Evolutionary conservation across 2,113 vertebrate species (phyloP), one percentile per base, ranked within the genome.

Genomic region (Tetrao urogallus): DNA sequence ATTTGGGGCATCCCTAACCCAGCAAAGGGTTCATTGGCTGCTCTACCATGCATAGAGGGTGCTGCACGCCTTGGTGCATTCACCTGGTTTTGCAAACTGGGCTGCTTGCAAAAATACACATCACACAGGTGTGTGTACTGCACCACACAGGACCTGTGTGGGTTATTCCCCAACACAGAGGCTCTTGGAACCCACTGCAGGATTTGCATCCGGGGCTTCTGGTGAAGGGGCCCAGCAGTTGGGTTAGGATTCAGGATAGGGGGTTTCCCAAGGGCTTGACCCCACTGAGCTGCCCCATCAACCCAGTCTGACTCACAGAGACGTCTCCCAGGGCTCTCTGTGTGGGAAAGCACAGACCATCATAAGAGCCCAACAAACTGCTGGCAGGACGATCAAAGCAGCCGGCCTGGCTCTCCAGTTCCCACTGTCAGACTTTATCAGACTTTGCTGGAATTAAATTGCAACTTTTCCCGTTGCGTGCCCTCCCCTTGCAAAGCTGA

Each of bases 391-490:
- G 3, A 50, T 82, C 54, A 82, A 76, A 88, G 78, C 57, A 56
- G 66, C 58, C 0, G 0, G 28, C 13, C 32, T 3, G 1, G 22
- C 54, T 77, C 67, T 13, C 57, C 1, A 1, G 86, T 69, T 25
- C 71, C 65, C 0, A 0, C 87, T 64, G 66, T 24, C 76, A 64
- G n/a, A 47, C 47, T 61, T 85, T 47, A 90, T 54, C 89, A 9
- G n/a, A 15, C 50, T 61, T 18, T 20, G 52, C 81, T 76, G 36
- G 48, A 63, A 66, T 25, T 11, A 8, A 76, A 38, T 1, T 0
- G 38, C 71, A 50, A 9, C 40, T 40, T 21, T 7, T 19, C 64
- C 63, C 74, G 4, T 9, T 27, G 4, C 0, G 0, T 1, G 7
- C 24, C 42, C 32, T 58, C 27, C 36, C 66, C 28, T 13, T 2